phyloP scores from a whole-genome alignment of 2,888 invertebrate genomes.

The Aspidiotus rigidus region DNA sequence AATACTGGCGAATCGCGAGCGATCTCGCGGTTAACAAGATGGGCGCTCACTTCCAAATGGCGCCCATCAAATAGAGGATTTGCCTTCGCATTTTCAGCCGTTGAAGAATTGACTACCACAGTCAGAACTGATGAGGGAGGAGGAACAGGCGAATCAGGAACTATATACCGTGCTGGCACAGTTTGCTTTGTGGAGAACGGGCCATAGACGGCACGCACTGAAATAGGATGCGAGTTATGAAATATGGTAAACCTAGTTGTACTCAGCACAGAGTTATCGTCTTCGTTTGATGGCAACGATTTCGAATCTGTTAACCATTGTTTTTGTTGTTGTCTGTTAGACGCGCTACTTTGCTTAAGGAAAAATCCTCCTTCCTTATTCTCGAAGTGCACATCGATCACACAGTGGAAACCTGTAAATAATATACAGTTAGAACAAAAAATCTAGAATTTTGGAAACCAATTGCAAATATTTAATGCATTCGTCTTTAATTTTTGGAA shows the following conservation, averaged over 20 bases:
- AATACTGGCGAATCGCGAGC: conserved; percentile 85
- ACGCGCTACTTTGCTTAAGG: conserved; percentile 54
- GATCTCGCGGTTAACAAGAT: conserved; percentile 77
- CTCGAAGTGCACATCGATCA: conserved; percentile 84
- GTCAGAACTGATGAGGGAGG: conserved; percentile 38
- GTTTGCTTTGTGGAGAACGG: conserved; percentile 93
- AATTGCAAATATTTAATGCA: too few relatives aligned
- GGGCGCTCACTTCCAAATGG: conserved; percentile 76
- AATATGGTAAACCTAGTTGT: conserved; percentile 84
- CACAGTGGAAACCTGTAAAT: conserved; percentile 56
- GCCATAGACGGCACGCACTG: conserved; percentile 84
- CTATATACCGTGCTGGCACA: conserved; percentile 78
- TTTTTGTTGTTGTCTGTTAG: conserved; percentile 39
- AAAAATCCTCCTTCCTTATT: conserved; percentile 86
- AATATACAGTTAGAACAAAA: conserved; percentile 38
- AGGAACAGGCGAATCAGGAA: conserved; percentile 59
- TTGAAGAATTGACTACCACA: conserved; percentile 61
- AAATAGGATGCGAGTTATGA: conserved; percentile 81
- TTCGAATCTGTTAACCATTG: conserved; percentile 41
- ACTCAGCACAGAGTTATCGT: conserved; percentile 55
- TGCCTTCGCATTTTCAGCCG: conserved; percentile 79
- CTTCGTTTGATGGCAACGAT: conserved; percentile 42
- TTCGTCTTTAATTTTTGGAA: too few relatives aligned
- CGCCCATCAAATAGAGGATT: conserved; percentile 48
- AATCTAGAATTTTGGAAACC: too few relatives aligned